Base-by-base conservation (phyloP, 2,113 vertebrate species). In the Trichomycterus rosablanca region DNA sequence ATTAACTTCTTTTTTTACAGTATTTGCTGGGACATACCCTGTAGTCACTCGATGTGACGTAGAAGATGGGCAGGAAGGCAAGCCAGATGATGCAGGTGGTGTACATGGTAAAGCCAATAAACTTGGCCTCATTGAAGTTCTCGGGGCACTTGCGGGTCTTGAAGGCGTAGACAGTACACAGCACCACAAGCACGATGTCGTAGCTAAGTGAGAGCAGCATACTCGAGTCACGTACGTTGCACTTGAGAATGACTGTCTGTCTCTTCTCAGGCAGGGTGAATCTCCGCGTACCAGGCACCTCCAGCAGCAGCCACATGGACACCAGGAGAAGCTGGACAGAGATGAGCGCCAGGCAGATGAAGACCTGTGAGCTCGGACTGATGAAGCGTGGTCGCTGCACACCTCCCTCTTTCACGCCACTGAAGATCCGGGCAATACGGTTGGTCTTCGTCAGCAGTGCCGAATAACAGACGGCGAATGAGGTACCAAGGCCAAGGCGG, bases 11-110 rank as follows among this genome's bases (percentile, higher is more conserved):
- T 51, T 43, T 28, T 15, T 34, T 43, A 34, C 39, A 54, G 28
- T 15, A 37, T 11, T 4, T 11, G 34, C 6, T 37, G 2, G 9
- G 12, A 91, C 86, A 81, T 92, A 99, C 96, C 89, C 96, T 94
- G 90, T 99, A 99, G 84, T 99, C 96, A 68, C 92, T 99, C 32
- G 96, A 98, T n/a, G 96, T 99, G 78, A 97, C 96, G 66, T 98
- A 99, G 87, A 99, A 99, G 86, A 99, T 99, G 12, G 96, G 96
- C 34, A 99, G 92, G 77, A 99, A 99, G 30, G 96, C 96, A 85
- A 99, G 86, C 96, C 96, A 99, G 76, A 99, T 98, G 83, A 99
- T 98, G 78, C 96, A 99, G 0, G 96, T 99, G 55, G 96, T 99
- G 45, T 99, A 99, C 96, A 99, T 99, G 61, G 96, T 99, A 80